phyloP scores from a whole-genome alignment of 2,797 vertebrate species.

The Molossus alvarezi region DNA sequence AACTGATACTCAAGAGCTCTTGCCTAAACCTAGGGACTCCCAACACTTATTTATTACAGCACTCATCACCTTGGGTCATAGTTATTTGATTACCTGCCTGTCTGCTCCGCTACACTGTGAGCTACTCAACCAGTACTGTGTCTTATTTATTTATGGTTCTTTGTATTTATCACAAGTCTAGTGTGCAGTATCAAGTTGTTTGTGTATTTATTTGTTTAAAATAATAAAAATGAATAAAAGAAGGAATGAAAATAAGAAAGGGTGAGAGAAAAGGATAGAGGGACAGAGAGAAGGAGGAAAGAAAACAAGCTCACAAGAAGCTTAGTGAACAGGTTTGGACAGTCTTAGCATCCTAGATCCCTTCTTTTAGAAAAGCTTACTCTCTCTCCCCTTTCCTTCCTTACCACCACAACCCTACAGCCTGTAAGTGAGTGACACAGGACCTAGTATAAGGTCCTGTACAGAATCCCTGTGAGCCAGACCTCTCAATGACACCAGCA shows the following conservation, averaged over 20 bases:
- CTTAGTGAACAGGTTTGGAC: neutral
- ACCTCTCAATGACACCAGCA: neutral
- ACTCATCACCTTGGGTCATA: neutral
- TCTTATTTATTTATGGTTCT: neutral
- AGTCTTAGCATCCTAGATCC: neutral
- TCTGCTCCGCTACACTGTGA: neutral
- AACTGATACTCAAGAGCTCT: neutral
- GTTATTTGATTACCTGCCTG: neutral
- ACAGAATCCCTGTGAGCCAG: neutral
- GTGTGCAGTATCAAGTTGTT: neutral
- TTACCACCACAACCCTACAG: neutral
- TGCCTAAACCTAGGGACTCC: neutral
- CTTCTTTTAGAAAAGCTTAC: neutral
- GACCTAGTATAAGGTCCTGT: neutral
- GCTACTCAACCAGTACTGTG: neutral
- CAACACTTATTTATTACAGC: neutral
- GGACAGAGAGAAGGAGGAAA: neutral
- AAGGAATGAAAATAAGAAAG: neutral
- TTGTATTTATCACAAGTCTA: neutral
- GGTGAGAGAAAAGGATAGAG: neutral
- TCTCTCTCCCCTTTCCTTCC: neutral
- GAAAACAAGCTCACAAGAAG: neutral
- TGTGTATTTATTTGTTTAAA: neutral
- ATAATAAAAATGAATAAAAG: too few species aligned
- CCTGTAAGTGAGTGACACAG: neutral